These are phyloP conservation scores for Hycleus phaleratus DNA, from an alignment of 1,140 invertebrate species.

Conservation along the genomic window DNA sequence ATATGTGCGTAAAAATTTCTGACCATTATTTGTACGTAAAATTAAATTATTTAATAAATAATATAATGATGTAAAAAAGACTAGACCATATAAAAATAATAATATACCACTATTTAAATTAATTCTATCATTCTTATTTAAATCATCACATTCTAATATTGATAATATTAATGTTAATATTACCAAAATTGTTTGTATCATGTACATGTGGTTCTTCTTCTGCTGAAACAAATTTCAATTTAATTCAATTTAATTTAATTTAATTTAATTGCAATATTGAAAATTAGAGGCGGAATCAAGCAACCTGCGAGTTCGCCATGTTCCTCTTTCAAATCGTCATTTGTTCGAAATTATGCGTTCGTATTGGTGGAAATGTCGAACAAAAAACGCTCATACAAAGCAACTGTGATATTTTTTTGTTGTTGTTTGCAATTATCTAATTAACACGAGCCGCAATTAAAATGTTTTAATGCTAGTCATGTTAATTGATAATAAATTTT, in stretches of 20 bases:
- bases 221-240: constrained; percentile 2
- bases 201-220: constrained; percentile 7
- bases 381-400: no score
- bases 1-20: constrained; percentile 50
- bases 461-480: no score
- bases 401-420: no score
- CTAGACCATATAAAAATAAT: constrained; percentile 50
- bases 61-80: constrained; percentile 56
- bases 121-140: constrained; percentile 41
- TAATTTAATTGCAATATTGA: no score
- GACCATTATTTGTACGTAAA: constrained; percentile 48
- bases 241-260: background rate
- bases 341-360: no score
- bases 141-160: constrained; percentile 21
- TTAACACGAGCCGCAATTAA: no score
- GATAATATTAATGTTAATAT: constrained; percentile 21
- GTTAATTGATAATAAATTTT: no score
- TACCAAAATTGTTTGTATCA: constrained; percentile 17
- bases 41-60: constrained; percentile 51
- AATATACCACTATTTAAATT: constrained; percentile 48
- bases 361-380: no score
- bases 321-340: no score
- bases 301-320: no score
- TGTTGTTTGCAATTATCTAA: no score
- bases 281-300: no score